These are phyloP conservation scores for Tragelaphus buxtoni DNA, from an alignment of 2,113 vertebrate genomes.

Conservation along the genomic window DNA sequence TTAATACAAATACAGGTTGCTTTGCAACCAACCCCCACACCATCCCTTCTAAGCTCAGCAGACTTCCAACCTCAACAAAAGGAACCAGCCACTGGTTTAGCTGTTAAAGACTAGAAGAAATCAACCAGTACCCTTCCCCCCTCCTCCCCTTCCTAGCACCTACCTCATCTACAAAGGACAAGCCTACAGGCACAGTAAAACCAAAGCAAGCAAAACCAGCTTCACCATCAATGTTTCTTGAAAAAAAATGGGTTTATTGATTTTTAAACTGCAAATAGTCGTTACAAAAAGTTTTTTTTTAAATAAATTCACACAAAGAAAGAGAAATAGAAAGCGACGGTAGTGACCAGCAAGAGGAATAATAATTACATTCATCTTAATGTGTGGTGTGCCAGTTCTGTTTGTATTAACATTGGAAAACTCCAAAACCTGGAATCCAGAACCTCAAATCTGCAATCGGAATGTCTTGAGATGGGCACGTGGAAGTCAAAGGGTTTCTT, in stretches of 20 bases:
- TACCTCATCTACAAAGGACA: not conserved
- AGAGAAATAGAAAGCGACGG: conserved; percentile 86
- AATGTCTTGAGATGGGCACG: conserved; percentile 97
- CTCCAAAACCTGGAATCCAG: conserved; percentile 85
- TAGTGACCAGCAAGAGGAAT: conserved; percentile 90
- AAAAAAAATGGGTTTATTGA: conserved; percentile 99
- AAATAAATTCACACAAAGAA: conserved; percentile 97
- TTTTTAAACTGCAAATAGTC: conserved; percentile 99
- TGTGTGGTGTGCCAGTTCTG: conserved; percentile 90
- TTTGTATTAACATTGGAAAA: conserved; percentile 88
- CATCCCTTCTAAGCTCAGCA: not conserved
- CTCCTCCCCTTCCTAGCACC: not conserved
- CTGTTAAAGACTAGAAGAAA: not conserved
- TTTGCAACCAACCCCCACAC: not conserved
- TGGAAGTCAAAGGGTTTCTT: conserved; percentile 78
- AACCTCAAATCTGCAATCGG: conserved; percentile 89
- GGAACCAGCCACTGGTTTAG: not conserved
- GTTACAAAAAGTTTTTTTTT: conserved; percentile 94
- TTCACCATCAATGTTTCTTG: conserved; percentile 78
- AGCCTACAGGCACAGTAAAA: not conserved
- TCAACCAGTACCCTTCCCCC: not conserved
- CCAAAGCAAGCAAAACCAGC: conserved; percentile 72
- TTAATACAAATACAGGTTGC: not conserved
- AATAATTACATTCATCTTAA: conserved; percentile 98
- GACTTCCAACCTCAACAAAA: not conserved